Percentiles rank a stretch among this genome's conserved stretches.
Evolutionary conservation across 2,888 invertebrate species (phyloP).

Genomic region (Parnassius orleans): DNA sequence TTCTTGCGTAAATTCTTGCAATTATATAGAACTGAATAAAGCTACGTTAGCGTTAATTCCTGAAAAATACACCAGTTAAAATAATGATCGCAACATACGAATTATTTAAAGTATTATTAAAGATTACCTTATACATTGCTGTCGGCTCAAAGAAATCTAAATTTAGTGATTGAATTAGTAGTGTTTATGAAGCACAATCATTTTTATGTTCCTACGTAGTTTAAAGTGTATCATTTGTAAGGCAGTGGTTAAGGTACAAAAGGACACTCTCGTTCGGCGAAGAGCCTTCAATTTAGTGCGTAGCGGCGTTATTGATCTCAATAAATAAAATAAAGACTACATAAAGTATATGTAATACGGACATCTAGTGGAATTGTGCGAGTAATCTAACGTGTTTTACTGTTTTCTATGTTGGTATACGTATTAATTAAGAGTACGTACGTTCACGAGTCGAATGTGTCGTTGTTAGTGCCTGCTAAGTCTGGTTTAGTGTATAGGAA

Average conservation of each 20-base stretch:
- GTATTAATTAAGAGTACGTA: constrained; percentile 38
- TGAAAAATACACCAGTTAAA: not conserved
- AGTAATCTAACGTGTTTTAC: constrained; percentile 65
- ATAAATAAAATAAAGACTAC: constrained; percentile 73
- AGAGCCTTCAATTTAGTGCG: constrained; percentile 54
- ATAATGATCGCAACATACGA: constrained; percentile 3
- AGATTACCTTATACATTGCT: constrained; percentile 2
- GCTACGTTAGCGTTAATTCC: not conserved
- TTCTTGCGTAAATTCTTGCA: not conserved
- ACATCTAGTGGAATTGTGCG: constrained; percentile 78
- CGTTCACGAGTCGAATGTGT: constrained; percentile 47
- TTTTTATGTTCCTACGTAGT: constrained; percentile 41
- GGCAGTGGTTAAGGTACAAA: constrained; percentile 34
- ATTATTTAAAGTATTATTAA: constrained; percentile 4
- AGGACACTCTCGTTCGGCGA: constrained; percentile 43
- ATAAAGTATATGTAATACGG: constrained; percentile 52
- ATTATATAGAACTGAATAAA: not conserved
- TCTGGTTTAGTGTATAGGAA: constrained; percentile 63
- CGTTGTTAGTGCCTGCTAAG: constrained; percentile 76
- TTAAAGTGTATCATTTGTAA: constrained; percentile 29
- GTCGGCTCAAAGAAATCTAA: constrained; percentile 6
- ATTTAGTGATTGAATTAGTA: constrained; percentile 12
- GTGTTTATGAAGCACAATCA: constrained; percentile 17
- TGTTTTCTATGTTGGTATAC: constrained; percentile 69
- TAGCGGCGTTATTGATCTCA: constrained; percentile 77